phyloP scores from a whole-genome alignment of 2,113 vertebrate genomes.

The Struthidea cinerea region DNA sequence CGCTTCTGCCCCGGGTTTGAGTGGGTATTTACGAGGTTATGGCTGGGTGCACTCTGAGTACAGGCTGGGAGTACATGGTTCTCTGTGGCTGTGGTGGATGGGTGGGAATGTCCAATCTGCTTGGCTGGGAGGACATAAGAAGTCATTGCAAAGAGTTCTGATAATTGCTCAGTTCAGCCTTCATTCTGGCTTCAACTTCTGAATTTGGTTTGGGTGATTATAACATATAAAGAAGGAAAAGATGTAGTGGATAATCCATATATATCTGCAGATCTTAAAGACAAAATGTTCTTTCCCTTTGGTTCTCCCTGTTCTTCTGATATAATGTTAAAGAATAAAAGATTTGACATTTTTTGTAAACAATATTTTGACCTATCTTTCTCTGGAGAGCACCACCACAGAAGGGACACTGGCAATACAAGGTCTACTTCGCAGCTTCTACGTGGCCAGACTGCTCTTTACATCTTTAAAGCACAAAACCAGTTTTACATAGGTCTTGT shows the following conservation, averaged over 20 bases:
- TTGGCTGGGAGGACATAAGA: not conserved
- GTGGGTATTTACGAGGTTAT: fast-evolving
- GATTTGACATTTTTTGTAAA: not conserved
- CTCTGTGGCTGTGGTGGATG: not conserved
- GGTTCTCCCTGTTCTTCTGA: not conserved
- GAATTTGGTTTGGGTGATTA: not conserved
- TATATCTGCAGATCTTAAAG: not conserved
- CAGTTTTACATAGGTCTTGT: not conserved
- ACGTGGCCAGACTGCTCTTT: not conserved
- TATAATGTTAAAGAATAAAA: not conserved
- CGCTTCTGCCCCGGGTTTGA: not conserved
- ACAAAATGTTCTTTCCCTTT: not conserved
- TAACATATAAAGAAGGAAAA: not conserved
- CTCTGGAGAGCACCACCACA: not conserved
- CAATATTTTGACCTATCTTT: not conserved
- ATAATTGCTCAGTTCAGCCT: not conserved
- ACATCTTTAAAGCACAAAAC: not conserved
- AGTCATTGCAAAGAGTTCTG: not conserved
- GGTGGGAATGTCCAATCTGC: not conserved
- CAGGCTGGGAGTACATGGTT: not conserved
- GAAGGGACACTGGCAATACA: not conserved
- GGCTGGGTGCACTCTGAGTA: not conserved
- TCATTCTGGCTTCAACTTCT: not conserved
- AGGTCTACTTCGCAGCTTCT: not conserved
- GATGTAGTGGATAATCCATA: not conserved